phyloP scores from a whole-genome alignment of 2,113 vertebrate genomes.

The Nycticorax nycticorax region DNA sequence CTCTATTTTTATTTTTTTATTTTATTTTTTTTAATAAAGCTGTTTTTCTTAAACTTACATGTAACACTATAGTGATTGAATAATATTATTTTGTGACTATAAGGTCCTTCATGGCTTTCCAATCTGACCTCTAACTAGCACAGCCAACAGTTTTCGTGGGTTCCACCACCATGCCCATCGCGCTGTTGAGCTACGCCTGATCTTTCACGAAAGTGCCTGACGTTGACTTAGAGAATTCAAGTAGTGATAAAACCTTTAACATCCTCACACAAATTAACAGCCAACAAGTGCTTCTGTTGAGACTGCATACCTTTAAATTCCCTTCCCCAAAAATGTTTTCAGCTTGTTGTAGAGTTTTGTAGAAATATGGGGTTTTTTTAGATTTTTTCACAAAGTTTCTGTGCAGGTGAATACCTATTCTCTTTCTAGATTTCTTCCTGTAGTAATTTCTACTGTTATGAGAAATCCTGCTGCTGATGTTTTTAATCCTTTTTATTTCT shows the following conservation, averaged over 20 bases:
- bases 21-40: neutral
- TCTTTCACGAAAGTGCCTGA: fast-evolving
- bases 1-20: fast-evolving
- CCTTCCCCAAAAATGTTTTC: neutral
- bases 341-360: neutral
- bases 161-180: neutral
- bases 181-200: fast-evolving
- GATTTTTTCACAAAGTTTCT: neutral
- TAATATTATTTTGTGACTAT: neutral
- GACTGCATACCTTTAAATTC: neutral
- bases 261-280: neutral
- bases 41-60: neutral
- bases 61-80: neutral
- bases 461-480: neutral
- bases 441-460: neutral
- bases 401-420: neutral
- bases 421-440: neutral
- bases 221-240: neutral
- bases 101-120: neutral
- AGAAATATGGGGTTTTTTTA: neutral
- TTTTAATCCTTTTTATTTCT: neutral
- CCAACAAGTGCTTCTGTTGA: neutral
- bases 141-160: neutral
- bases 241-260: neutral
- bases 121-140: neutral